These are phyloP conservation scores for Folsomia manolachei DNA, from an alignment of 2,888 invertebrate genomes.

Conservation along the genomic window DNA sequence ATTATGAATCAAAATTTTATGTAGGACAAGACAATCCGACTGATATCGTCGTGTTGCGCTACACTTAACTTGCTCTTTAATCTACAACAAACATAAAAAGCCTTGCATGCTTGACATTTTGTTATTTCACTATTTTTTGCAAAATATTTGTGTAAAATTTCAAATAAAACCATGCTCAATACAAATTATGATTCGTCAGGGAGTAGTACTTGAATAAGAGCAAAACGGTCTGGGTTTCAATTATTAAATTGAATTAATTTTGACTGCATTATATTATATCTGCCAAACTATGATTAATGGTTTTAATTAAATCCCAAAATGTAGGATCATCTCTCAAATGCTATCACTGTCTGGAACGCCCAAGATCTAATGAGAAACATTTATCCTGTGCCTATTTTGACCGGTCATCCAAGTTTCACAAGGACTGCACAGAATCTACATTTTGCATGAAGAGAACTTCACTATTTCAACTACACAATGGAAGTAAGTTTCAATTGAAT, in stretches of 20 bases:
- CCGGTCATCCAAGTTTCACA: conserved; percentile 63
- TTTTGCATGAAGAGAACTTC: conserved; percentile 77
- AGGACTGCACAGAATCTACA: conserved; percentile 76
- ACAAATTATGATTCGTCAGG: not conserved
- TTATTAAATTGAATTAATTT: no score
- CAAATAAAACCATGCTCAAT: not conserved
- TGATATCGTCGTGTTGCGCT: not conserved
- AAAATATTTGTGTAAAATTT: no score
- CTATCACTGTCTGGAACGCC: conserved; percentile 67
- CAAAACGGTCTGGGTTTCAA: no score
- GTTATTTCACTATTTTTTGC: no score
- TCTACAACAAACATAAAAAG: not conserved
- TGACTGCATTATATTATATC: no score
- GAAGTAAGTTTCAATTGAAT: conserved; percentile 59
- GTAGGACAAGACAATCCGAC: not conserved
- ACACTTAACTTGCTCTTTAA: no score
- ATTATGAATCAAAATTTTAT: not conserved
- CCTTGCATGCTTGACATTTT: not conserved
- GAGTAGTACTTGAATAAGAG: not conserved
- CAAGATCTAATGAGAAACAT: conserved; percentile 63
- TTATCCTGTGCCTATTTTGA: conserved; percentile 74
- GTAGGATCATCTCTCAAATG: conserved; percentile 61
- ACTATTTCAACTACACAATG: conserved; percentile 64
- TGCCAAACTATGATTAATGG: no score
- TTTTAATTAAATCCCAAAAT: not conserved